Evolutionary conservation across 1,140 invertebrate species (phyloP).

Genomic region (Hyposmocoma kahamanoa): DNA sequence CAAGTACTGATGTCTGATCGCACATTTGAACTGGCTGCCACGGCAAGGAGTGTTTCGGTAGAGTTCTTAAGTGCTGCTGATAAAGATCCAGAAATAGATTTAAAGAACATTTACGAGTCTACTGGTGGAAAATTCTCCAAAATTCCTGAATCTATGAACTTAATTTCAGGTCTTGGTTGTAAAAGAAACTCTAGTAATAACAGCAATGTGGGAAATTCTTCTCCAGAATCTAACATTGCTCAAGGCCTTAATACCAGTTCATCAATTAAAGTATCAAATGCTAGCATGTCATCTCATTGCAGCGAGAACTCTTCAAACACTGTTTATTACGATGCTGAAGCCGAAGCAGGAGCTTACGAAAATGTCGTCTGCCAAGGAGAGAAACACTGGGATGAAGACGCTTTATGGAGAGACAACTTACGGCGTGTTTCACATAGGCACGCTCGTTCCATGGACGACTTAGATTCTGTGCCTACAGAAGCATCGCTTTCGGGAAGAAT

Average conservation of each 20-base stretch:
- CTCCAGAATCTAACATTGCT: constrained; percentile 25
- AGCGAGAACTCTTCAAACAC: constrained; percentile 65
- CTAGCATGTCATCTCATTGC: constrained; percentile 65
- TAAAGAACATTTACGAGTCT: constrained; percentile 85
- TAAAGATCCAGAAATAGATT: constrained; percentile 81
- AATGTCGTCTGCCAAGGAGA: constrained; percentile 74
- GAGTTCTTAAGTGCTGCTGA: constrained; percentile 80
- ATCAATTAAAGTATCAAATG: constrained; percentile 41
- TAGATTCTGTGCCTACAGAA: constrained; percentile 75
- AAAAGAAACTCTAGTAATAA: constrained; percentile 60
- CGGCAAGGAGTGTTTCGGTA: constrained; percentile 78
- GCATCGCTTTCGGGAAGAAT: constrained; percentile 33
- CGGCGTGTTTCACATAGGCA: constrained; percentile 85
- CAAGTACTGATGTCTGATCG: constrained; percentile 44
- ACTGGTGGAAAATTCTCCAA: constrained; percentile 78
- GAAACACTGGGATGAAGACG: constrained; percentile 88
- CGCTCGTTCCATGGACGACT: constrained; percentile 85
- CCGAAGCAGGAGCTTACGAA: constrained; percentile 57
- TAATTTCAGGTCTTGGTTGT: constrained; percentile 63
- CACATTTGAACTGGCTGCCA: constrained; percentile 76
- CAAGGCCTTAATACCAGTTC: constrained; percentile 29
- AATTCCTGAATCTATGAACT: constrained; percentile 67
- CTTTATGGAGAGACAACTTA: constrained; percentile 85
- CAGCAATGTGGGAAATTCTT: constrained; percentile 31
- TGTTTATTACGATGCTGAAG: constrained; percentile 65